These are phyloP conservation scores for Marmota flaviventris DNA, from an alignment of 2,113 vertebrate genomes.

Conservation along the genomic window DNA sequence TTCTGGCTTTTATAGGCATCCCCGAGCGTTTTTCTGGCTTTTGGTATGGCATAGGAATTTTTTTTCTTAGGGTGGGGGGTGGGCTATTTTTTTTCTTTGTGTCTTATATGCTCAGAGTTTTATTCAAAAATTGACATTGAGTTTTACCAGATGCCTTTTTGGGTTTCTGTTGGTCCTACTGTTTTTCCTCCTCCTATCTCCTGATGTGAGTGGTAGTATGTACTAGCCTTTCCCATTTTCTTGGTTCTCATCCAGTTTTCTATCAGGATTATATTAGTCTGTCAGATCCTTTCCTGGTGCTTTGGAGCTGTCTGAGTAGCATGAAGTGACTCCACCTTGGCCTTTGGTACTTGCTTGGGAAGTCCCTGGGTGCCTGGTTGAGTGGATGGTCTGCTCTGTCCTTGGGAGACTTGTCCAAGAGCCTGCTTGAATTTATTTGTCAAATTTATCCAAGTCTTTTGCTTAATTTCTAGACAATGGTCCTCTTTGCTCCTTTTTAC, in stretches of 20 bases:
- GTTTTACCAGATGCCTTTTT: neutral
- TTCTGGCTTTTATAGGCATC: neutral
- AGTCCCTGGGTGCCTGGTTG: neutral
- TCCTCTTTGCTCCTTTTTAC: neutral
- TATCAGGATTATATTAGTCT: neutral
- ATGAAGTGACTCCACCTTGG: neutral
- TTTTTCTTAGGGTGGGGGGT: neutral
- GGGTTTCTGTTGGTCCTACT: neutral
- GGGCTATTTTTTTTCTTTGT: neutral
- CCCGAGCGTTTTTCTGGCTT: neutral
- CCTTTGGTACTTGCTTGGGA: neutral
- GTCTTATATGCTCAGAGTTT: neutral
- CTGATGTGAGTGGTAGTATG: neutral
- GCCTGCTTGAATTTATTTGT: neutral
- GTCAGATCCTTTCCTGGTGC: neutral
- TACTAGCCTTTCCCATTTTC: neutral
- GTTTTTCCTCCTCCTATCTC: neutral
- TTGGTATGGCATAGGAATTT: neutral
- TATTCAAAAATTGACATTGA: neutral
- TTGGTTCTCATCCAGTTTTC: neutral
- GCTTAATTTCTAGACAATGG: neutral
- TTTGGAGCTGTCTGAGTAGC: no score
- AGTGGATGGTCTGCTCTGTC: neutral
- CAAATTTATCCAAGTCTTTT: neutral
- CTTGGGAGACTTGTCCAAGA: neutral